Evolutionary conservation across 2,888 invertebrate species (phyloP), one percentile per base, ranked within the genome.

Genomic region (Rhingia rostrata): DNA sequence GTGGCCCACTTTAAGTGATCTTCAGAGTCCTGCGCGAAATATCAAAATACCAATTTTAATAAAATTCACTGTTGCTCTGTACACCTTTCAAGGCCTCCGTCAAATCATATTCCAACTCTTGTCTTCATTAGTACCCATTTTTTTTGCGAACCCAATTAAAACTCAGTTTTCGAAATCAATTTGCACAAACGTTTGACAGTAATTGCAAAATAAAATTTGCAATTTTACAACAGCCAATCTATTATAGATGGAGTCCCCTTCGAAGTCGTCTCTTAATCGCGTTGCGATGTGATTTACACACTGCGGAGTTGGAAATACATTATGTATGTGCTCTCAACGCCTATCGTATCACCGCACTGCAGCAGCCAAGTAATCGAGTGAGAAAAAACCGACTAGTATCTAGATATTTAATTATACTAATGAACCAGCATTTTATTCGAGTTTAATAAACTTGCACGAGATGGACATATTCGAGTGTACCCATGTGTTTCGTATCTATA

Each of bases 371-470:
- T 33, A 4, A 10, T 4, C 2, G 7, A 49, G 4, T 5, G 30
- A 45, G 12, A 45, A 45, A 49, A 43, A 58, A 56, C 39, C 54
- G 49, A 22, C 22, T 22, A 22, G 22, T 22, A 22, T 22, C 39
- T 56, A 47, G 39, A 73, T 56, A 73, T 73, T 73, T 32, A 73
- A 64, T 73, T 73, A 73, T 73, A 63, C 73, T 54, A 73, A 73
- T 73, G 73, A 64, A 73, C 47, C 47, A 56, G 47, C 63, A 47
- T 73, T 64, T 22, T 73, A 73, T 73, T 63, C 63, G 47, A 64
- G 47, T 56, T 54, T 56, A 64, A 64, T 64, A 54, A 56, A 73
- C 63, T 64, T 56, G 47, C 35, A 35, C 3, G 53, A 32, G 10
- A 33, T 32, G 47, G 73, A 56, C 73, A 63, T 64, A 45, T 12